A percentile compares a stretch with the other conserved stretches of the same genome.
Conservation (phyloP, 1,140 invertebrate genomes). For the Eulimnadia texana region DNA sequence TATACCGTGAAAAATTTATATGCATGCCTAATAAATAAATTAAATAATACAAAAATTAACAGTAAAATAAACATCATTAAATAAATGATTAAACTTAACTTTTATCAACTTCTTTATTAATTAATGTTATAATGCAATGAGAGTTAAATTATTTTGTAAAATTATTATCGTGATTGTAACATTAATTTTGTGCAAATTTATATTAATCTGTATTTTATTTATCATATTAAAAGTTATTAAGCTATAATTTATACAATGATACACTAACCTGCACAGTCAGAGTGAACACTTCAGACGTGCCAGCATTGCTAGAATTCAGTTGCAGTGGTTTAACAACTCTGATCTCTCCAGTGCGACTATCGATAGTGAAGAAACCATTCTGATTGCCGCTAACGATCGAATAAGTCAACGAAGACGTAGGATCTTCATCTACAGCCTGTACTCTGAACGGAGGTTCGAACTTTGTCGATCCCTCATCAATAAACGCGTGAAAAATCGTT, state of each 20-base stretch:
- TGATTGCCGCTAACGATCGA: conserved; percentile 48
- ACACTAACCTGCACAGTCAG: conserved; percentile 38
- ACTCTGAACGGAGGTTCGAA: conserved; percentile 58
- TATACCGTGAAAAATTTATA: too few species aligned
- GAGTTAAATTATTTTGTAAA: too few species aligned
- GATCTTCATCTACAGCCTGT: conserved; percentile 61
- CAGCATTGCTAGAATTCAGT: conserved; percentile 41
- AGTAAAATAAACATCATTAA: too few species aligned
- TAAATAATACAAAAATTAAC: too few species aligned
- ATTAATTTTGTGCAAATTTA: not conserved
- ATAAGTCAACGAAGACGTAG: conserved; percentile 62
- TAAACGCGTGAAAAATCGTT: conserved; percentile 53
- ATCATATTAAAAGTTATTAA: not conserved
- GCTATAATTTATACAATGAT: not conserved
- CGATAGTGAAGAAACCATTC: conserved; percentile 48
- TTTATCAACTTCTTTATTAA: not conserved
- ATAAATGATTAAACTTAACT: not conserved
- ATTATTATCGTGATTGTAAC: not conserved
- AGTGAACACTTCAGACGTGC: conserved; percentile 38
- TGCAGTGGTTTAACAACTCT: conserved; percentile 42
- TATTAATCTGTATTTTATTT: not conserved
- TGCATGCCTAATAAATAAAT: too few species aligned
- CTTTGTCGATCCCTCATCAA: conserved; percentile 64
- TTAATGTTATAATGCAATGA: not conserved
- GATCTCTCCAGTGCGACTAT: conserved; percentile 50